Conservation (phyloP, 2,797 vertebrate species). For the Pogoniulus pusillus region DNA sequence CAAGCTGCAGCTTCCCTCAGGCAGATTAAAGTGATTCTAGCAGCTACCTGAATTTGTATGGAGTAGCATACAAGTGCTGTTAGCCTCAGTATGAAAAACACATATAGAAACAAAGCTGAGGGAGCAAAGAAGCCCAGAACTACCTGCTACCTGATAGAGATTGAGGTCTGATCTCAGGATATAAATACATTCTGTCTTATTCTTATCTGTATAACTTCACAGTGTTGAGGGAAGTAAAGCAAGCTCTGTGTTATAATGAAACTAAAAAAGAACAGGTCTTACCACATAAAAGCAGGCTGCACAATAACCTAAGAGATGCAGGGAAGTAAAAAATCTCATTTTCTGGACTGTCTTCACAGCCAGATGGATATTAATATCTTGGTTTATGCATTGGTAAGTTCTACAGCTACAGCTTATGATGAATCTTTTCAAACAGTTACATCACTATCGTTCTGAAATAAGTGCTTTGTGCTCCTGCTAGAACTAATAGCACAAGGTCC, state of each 20-base stretch:
- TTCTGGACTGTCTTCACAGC: neutral
- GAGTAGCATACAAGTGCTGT: neutral
- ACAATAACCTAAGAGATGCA: neutral
- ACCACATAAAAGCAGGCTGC: neutral
- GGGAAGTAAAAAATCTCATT: neutral
- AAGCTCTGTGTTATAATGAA: neutral
- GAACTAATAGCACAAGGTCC: neutral
- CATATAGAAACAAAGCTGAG: neutral
- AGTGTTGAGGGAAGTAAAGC: neutral
- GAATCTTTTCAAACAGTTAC: neutral
- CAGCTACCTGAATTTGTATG: neutral
- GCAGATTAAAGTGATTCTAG: neutral
- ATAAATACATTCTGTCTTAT: neutral
- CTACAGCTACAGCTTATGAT: neutral
- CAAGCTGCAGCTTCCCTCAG: neutral
- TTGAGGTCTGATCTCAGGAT: neutral
- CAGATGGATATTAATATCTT: neutral
- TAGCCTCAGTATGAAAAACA: neutral
- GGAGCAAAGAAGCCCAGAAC: neutral
- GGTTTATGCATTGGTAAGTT: neutral
- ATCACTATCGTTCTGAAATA: neutral
- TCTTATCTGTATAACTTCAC: neutral
- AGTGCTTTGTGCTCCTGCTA: neutral
- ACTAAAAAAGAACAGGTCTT: neutral
- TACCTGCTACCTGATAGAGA: neutral